phyloP scores from a whole-genome alignment of 1,140 invertebrate genomes.

The Dolichoris vasculosae region DNA sequence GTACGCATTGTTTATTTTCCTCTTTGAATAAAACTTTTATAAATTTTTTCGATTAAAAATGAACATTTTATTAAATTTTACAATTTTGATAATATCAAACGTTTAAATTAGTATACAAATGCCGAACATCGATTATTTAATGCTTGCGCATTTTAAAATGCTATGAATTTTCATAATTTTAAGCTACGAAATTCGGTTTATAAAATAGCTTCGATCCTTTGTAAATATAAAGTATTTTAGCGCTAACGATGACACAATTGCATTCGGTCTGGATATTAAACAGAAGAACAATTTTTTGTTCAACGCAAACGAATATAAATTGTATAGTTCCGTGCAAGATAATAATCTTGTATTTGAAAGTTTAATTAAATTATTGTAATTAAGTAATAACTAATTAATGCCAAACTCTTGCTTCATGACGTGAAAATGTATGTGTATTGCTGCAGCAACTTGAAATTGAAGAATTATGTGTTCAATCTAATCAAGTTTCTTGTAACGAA shows the following conservation, averaged over 20 bases:
- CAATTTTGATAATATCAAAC: neutral
- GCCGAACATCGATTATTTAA: neutral
- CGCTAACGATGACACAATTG: conserved; percentile 1
- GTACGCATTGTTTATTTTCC: neutral
- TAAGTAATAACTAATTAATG: conserved; percentile 48
- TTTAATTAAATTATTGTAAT: conserved; percentile 50
- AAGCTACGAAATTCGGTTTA: conserved; percentile 20
- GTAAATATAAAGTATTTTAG: conserved; percentile 31
- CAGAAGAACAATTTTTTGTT: conserved; percentile 24
- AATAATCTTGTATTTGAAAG: conserved; percentile 38
- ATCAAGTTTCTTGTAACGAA: conserved; percentile 41
- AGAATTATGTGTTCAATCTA: conserved; percentile 39
- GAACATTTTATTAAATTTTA: conserved; percentile 32
- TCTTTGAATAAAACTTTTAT: neutral
- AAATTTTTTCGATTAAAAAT: neutral
- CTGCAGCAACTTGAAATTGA: conserved; percentile 21
- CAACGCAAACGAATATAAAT: conserved; percentile 39
- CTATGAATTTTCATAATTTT: conserved; percentile 23
- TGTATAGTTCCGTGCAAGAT: conserved; percentile 43
- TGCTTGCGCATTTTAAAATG: neutral
- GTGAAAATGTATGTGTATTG: conserved; percentile 38
- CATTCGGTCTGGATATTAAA: conserved; percentile 7
- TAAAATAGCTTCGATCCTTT: conserved; percentile 25
- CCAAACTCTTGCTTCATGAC: conserved; percentile 50
- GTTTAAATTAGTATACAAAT: neutral